Conservation (phyloP, 1,140 invertebrate genomes). For the Antheraea pernyi region DNA sequence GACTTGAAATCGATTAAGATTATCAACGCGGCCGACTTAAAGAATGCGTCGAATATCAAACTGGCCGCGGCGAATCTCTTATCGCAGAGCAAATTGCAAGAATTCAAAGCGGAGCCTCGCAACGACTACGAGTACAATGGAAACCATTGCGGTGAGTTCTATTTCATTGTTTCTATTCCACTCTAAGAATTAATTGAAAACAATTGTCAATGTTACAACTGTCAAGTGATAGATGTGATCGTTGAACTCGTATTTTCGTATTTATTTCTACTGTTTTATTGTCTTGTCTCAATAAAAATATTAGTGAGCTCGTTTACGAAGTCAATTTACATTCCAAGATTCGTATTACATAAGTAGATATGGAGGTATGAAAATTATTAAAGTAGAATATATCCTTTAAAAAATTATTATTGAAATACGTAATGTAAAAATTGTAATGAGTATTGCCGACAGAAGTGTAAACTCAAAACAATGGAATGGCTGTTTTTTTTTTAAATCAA, state of each 20-base stretch:
- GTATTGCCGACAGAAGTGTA: too few species aligned
- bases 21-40: conserved; percentile 82
- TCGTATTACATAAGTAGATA: too few species aligned
- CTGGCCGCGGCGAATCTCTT: conserved; percentile 73
- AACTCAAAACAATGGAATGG: too few species aligned
- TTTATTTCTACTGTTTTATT: not conserved
- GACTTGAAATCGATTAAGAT: conserved; percentile 86
- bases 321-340: too few species aligned
- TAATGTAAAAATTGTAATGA: too few species aligned
- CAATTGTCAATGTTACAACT: conserved; percentile 28
- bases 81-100: conserved; percentile 69
- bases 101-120: conserved; percentile 55
- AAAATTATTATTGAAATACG: too few species aligned
- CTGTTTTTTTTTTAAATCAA: too few species aligned
- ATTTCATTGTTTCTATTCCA: not conserved
- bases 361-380: too few species aligned
- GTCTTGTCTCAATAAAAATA: too few species aligned
- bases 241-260: conserved; percentile 7
- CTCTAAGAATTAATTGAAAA: conserved; percentile 19
- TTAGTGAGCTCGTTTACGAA: too few species aligned
- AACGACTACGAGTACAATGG: conserved; percentile 56
- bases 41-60: conserved; percentile 78
- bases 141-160: conserved; percentile 63
- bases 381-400: too few species aligned
- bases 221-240: conserved; percentile 19